phyloP scores from a whole-genome alignment of 2,888 invertebrate genomes.

The Cerastoderma edule region DNA sequence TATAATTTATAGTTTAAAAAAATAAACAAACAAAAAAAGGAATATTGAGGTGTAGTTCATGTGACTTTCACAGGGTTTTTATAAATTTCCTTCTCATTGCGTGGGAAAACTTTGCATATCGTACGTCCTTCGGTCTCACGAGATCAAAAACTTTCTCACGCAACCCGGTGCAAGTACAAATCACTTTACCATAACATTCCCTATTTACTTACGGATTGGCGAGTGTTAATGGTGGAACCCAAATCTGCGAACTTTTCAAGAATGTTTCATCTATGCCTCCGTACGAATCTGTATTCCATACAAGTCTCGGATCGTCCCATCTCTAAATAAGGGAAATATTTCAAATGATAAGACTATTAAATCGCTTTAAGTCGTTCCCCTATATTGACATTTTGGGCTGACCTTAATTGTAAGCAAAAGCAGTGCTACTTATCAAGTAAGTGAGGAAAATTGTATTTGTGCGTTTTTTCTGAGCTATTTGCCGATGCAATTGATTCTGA shows the following conservation, averaged over 20 bases:
- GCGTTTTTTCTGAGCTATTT: no score
- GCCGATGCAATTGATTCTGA: no score
- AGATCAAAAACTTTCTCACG: no score
- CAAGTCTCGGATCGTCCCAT: slow-evolving; percentile 1
- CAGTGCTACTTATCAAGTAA: neutral
- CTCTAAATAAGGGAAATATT: neutral
- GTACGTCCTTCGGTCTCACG: neutral
- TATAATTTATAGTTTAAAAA: no score
- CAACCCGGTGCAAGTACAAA: no score
- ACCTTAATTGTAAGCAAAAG: neutral
- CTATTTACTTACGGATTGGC: slow-evolving; percentile 11
- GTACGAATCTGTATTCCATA: neutral
- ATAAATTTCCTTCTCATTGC: neutral
- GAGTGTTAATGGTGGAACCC: slow-evolving; percentile 16
- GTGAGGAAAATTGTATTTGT: neutral
- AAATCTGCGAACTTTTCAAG: neutral
- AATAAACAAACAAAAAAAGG: no score
- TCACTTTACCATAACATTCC: no score
- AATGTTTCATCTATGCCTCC: neutral
- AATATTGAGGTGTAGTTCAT: neutral
- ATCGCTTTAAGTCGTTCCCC: no score
- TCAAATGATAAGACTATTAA: no score
- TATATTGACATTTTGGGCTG: no score
- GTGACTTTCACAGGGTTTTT: neutral
- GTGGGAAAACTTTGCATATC: neutral